Conservation (phyloP, 2,113 vertebrate species). For the cat (Felis catus) region F.catus_Fca126_mat1.0 CM031420.1:142085001-142085500, state of each 20-base stretch:
- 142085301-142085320: not conserved
- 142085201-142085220: not conserved
- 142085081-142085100: not conserved
- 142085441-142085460: not conserved
- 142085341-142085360: not conserved
- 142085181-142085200: not conserved
- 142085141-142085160: not conserved
- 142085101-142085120: not conserved
- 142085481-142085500: not conserved
- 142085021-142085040: not conserved
- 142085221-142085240: not conserved
- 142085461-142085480: not conserved
- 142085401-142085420: not conserved
- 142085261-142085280: not conserved
- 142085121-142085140: not conserved
- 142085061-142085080: not conserved
- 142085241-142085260: not conserved
- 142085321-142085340: not conserved
- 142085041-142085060: not conserved
- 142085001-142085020: not conserved
- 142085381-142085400: not conserved
- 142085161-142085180: not conserved
- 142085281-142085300: not conserved
- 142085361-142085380: not conserved
- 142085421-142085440: not conserved